These are phyloP conservation scores for Tetrapedia diversipes DNA, from an alignment of 2,888 invertebrate genomes.

Conservation along the genomic window DNA sequence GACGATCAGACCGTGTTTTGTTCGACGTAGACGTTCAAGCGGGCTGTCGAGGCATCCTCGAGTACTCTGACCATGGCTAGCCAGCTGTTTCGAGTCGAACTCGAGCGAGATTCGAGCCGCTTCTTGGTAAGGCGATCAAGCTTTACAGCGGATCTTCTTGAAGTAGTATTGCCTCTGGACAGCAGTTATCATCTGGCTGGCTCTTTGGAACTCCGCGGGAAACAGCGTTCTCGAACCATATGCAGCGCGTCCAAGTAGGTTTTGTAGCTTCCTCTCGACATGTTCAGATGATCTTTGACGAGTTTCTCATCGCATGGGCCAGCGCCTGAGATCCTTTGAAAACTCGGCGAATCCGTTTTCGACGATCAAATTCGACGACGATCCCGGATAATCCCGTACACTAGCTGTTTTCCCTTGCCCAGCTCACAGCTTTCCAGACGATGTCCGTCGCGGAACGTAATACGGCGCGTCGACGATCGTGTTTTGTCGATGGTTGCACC, in stretches of 20 bases:
- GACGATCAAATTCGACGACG: too few relatives aligned
- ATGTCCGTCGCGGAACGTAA: neutral
- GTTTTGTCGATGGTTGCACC: too few relatives aligned
- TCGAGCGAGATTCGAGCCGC: neutral
- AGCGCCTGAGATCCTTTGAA: too few relatives aligned
- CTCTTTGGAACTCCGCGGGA: neutral
- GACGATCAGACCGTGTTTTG: too few relatives aligned
- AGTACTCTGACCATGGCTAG: constrained; percentile 2
- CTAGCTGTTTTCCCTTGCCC: too few relatives aligned
- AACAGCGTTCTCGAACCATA: neutral
- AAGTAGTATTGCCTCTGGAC: constrained; percentile 41
- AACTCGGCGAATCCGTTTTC: too few relatives aligned
- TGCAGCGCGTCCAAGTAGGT: neutral
- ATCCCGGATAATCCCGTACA: too few relatives aligned
- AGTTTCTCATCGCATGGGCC: constrained; percentile 11
- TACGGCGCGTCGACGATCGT: neutral
- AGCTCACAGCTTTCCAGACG: constrained; percentile 11
- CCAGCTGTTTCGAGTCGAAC: neutral
- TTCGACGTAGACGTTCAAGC: neutral
- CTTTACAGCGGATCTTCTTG: constrained; percentile 47
- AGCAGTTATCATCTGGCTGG: constrained; percentile 21
- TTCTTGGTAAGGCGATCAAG: constrained; percentile 19
- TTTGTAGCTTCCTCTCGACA: constrained; percentile 14
- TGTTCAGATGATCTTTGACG: neutral
- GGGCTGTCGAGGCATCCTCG: neutral